Conservation (phyloP, 2,113 vertebrate genomes). For the Etheostoma spectabile region DNA sequence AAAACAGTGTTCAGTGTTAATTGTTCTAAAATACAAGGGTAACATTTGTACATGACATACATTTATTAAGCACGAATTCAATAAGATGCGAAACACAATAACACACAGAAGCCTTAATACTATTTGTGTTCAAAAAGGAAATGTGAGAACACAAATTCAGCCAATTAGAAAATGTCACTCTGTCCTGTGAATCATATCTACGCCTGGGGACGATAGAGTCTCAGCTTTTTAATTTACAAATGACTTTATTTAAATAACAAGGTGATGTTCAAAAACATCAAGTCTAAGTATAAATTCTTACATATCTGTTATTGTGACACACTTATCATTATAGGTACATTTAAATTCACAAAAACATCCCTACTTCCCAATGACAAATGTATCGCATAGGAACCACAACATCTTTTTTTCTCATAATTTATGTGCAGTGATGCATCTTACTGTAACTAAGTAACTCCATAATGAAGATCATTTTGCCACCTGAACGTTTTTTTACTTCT, state of each 20-base stretch:
- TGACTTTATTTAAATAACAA: too few relatives aligned
- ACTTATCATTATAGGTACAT: not conserved
- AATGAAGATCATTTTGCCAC: not conserved
- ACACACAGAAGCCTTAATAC: not conserved
- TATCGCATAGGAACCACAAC: not conserved
- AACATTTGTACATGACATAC: not conserved
- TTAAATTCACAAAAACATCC: not conserved
- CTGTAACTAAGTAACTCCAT: not conserved
- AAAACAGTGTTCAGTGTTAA: not conserved
- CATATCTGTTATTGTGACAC: not conserved
- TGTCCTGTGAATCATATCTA: not conserved
- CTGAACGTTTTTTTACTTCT: not conserved
- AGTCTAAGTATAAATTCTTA: not conserved
- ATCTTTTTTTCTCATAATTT: not conserved
- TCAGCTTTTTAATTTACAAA: too few relatives aligned
- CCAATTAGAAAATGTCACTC: not conserved
- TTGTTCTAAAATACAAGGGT: not conserved
- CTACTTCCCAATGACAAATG: not conserved
- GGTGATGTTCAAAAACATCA: not conserved
- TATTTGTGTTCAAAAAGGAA: not conserved
- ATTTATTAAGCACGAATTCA: conserved; percentile 7
- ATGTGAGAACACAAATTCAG: not conserved
- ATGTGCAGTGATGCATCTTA: not conserved
- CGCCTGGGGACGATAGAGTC: too few relatives aligned
- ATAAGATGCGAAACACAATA: not conserved